Conservation (phyloP, 2,888 invertebrate genomes). For the Lasius platythorax region DNA sequence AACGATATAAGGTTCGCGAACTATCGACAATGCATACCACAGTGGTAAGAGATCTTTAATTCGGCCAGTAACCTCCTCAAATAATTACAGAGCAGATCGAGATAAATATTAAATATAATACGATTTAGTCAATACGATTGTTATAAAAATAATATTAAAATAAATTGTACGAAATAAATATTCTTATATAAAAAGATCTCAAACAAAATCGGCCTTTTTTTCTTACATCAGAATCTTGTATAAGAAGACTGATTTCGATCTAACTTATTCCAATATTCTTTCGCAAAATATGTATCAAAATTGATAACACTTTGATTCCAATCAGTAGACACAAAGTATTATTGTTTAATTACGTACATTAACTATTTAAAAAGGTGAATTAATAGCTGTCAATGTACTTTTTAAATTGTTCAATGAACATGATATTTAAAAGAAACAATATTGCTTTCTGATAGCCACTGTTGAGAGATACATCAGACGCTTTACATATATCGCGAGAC, state of each 20-base stretch:
- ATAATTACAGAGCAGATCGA: neutral
- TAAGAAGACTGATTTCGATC: no score
- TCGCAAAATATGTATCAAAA: no score
- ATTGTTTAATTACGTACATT: no score
- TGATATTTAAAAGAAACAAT: neutral
- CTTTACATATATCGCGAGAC: neutral
- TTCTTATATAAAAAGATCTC: neutral
- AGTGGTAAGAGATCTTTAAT: conserved; percentile 73
- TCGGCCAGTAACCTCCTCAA: neutral
- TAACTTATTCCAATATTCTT: no score
- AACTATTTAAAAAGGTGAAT: no score
- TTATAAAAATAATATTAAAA: conserved; percentile 17
- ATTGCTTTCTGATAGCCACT: neutral
- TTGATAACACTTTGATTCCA: no score
- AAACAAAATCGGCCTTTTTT: no score
- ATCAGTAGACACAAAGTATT: no score
- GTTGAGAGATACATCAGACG: neutral
- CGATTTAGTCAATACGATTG: conserved; percentile 13
- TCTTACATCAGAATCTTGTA: no score
- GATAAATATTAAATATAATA: neutral
- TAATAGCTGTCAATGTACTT: neutral
- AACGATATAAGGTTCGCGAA: conserved; percentile 78
- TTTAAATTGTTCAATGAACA: neutral
- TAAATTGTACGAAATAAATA: conserved; percentile 1
- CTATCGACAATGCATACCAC: conserved; percentile 73